Conservation (phyloP, 1,140 invertebrate genomes). For the Bathynomus jamesi region DNA sequence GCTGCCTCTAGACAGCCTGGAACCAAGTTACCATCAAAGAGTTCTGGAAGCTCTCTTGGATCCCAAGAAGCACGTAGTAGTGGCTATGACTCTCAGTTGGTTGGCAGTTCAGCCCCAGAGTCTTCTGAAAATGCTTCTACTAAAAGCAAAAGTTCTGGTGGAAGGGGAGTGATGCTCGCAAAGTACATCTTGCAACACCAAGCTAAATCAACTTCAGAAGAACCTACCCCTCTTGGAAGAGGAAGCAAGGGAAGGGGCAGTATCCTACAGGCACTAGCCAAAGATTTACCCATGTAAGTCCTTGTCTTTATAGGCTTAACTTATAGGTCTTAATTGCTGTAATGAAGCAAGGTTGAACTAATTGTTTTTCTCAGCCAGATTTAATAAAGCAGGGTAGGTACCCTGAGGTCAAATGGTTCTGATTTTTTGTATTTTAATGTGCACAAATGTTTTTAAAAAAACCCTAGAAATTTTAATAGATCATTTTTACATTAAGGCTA, state of each 20-base stretch:
- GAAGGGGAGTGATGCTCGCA: background rate
- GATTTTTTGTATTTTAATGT: too few species aligned
- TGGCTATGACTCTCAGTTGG: background rate
- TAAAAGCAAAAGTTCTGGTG: background rate
- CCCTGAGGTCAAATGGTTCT: too few species aligned
- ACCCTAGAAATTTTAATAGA: too few species aligned
- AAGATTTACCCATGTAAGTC: background rate
- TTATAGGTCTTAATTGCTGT: too few species aligned
- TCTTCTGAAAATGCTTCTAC: background rate
- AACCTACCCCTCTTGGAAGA: background rate
- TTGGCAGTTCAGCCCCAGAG: background rate
- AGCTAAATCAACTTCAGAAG: background rate
- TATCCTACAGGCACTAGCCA: background rate
- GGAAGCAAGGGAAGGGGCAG: background rate
- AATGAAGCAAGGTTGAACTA: too few species aligned
- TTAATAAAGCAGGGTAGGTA: too few species aligned
- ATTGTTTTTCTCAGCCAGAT: too few species aligned
- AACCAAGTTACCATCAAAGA: background rate
- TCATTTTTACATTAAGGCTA: too few species aligned
- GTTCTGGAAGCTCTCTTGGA: background rate
- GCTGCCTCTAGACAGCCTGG: too few species aligned
- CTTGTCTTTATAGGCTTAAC: too few species aligned
- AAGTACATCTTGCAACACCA: background rate
- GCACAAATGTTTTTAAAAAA: too few species aligned
- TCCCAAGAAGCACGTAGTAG: background rate